Percentiles rank a stretch among this genome's conserved stretches.
These are phyloP conservation scores for Ptyas mucosa DNA, from an alignment of 2,113 vertebrate species.

Conservation along the genomic window DNA sequence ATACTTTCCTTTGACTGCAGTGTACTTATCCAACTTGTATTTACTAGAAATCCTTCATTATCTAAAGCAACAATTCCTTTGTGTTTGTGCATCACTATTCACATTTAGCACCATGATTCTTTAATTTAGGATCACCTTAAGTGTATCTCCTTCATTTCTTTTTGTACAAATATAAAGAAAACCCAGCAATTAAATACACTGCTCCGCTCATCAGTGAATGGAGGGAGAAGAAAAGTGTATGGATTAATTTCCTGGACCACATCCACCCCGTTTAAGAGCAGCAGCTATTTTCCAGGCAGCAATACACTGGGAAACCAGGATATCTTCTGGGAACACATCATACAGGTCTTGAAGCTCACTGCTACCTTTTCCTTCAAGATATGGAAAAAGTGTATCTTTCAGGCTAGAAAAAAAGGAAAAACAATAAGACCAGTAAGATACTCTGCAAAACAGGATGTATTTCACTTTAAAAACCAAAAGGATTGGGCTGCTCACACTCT, in stretches of 20 bases:
- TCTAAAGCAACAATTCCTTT: fast-evolving
- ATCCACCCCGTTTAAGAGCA: conserved; percentile 63
- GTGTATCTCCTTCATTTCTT: fast-evolving
- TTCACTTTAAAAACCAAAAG: neutral
- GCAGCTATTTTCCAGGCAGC: conserved; percentile 81
- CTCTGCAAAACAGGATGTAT: too few relatives aligned
- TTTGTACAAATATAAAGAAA: neutral
- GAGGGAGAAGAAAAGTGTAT: neutral
- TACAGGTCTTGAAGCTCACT: conserved; percentile 68
- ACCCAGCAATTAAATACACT: fast-evolving
- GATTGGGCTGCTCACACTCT: neutral
- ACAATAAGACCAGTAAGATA: neutral
- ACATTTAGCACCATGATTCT: neutral
- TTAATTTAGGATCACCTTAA: fast-evolving
- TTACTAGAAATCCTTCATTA: neutral
- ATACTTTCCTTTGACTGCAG: neutral
- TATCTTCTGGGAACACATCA: conserved; percentile 73
- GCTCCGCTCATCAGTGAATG: fast-evolving
- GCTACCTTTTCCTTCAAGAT: conserved; percentile 74
- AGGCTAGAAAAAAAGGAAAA: conserved; percentile 69
- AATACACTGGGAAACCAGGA: conserved; percentile 71
- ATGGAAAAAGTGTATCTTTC: conserved; percentile 72
- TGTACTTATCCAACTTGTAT: neutral
- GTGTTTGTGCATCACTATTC: fast-evolving
- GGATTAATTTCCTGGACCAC: neutral